Base-by-base conservation (phyloP, 1,140 invertebrate genomes). In the Notospermus geniculatus region DNA sequence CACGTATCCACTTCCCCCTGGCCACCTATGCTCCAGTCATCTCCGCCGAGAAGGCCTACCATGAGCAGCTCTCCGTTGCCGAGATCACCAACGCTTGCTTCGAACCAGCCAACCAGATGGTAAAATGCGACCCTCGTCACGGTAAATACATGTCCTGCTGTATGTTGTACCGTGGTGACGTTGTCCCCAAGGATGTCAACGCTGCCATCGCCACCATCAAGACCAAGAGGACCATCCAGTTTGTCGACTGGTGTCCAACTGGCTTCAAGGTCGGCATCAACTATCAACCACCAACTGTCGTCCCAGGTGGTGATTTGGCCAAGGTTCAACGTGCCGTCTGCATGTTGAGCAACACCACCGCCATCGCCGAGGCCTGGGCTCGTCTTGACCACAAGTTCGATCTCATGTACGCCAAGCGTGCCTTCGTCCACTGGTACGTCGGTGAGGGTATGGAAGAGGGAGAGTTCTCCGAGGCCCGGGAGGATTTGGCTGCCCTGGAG, bases 71-170 rank as follows among this genome's bases (percentile, higher is more conserved):
- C 1, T 64, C 64, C 4, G 71, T 93, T 17, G 85, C 87, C 32
- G 90, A 92, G 76, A 92, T 92, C 72, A 92, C 91, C 70, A 90
- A 89, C 76, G 87, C 90, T n/a, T 92, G 90, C 80, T 93, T 93
- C 80, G 91, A 93, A 79, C 89, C 90, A 39, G 87, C 88, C 71
- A 93, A 92, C 83, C 91, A 93, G 84, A 92, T 93, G 91, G 91
- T 93, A 19, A 92, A 92, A 82, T 93, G 91, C 78, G 90, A 93
- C 79, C 91, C 91, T 15, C 86, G 90, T 70, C 88, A 91, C 80
- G 91, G 91, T 64, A 93, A 93, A 76, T 93, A 92, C 85, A 92
- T 68, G 66, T 64, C 65, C 30, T 78, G 76, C 52, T 78, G 74
- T 59, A 54, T 79, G 59, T 63, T 76, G 36, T 77, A 72, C 60